phyloP scores from a whole-genome alignment of 2,797 vertebrate genomes.

The Scolopax bukidnonensis region DNA sequence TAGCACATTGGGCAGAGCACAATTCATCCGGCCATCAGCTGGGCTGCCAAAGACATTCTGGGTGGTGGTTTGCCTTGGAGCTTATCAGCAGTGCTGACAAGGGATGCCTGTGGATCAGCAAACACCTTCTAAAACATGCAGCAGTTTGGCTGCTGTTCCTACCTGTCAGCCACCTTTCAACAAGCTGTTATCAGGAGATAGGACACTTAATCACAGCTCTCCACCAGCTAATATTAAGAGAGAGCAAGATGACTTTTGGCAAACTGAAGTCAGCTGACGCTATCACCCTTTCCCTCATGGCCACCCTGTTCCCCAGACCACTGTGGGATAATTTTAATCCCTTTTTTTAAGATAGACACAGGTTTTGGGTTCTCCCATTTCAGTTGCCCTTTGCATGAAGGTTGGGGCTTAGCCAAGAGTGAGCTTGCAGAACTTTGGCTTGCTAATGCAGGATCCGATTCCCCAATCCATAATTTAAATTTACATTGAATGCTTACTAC shows the following conservation, averaged over 20 bases:
- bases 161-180: slow-evolving; percentile 21
- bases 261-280: background rate
- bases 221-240: background rate
- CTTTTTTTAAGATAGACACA: background rate
- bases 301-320: background rate
- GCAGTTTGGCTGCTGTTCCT: slow-evolving; percentile 15
- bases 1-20: background rate
- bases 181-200: background rate
- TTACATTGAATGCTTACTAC: background rate
- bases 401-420: background rate
- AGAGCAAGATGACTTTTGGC: background rate
- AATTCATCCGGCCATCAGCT: background rate
- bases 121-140: slow-evolving; percentile 17
- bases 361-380: background rate
- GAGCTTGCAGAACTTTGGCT: background rate
- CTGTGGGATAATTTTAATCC: background rate
- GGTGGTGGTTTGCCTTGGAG: background rate
- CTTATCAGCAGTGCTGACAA: slow-evolving; percentile 15
- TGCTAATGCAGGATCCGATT: background rate
- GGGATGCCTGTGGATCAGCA: background rate
- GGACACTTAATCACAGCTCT: slow-evolving; percentile 32
- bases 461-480: background rate
- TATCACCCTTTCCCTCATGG: background rate
- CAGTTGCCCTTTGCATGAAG: background rate
- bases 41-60: background rate